Conservation (phyloP, 2,888 invertebrate genomes). For the Aphrophora alni region DNA sequence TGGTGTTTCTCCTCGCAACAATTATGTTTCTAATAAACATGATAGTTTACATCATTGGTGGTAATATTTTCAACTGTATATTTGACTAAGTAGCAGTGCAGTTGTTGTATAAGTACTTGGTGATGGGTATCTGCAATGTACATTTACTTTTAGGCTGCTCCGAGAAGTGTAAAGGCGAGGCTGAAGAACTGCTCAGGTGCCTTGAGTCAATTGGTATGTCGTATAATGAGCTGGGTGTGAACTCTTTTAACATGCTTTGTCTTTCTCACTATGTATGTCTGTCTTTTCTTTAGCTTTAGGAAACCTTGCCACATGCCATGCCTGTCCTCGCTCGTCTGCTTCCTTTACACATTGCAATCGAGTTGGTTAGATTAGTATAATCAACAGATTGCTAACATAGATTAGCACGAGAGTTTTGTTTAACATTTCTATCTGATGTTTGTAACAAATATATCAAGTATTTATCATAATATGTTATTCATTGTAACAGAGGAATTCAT, state of each 20-base stretch:
- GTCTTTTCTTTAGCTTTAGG: slow-evolving; percentile 22
- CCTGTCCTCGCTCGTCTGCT: neutral
- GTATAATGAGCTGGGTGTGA: neutral
- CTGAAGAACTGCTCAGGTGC: slow-evolving; percentile 48
- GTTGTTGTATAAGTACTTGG: slow-evolving; percentile 31
- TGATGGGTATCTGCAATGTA: slow-evolving; percentile 38
- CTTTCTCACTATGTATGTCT: neutral
- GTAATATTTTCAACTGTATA: neutral
- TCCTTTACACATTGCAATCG: neutral
- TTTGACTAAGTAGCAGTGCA: neutral
- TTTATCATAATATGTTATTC: no score
- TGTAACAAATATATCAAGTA: neutral
- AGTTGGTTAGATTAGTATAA: neutral
- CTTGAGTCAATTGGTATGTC: slow-evolving; percentile 51
- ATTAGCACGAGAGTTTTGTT: neutral
- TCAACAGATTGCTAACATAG: neutral
- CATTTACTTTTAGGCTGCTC: slow-evolving; percentile 44
- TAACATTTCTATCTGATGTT: neutral
- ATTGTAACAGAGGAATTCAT: no score
- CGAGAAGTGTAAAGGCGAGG: slow-evolving; percentile 45
- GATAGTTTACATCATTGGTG: no score
- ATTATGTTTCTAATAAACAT: no score
- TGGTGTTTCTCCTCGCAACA: no score
- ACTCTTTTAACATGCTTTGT: neutral
- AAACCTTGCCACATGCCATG: slow-evolving; percentile 16